Conservation (phyloP, 2,113 vertebrate genomes). For the Coptodon bakossiorum region DNA sequence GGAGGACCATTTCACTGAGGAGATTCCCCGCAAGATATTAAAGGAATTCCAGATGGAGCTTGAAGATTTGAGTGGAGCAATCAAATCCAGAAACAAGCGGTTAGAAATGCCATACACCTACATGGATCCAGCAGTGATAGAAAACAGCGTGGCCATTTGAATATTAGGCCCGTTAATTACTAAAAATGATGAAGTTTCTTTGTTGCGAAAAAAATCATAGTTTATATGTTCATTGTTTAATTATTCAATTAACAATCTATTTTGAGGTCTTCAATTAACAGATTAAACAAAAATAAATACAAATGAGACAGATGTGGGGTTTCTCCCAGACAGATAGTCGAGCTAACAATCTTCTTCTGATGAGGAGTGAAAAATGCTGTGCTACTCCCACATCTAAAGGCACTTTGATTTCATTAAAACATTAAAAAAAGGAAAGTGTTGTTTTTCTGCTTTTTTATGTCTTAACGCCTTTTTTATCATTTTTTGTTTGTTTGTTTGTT, state of each 20-base stretch:
- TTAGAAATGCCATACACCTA: conserved; percentile 38
- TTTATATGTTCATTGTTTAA: not conserved
- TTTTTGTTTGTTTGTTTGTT: not conserved
- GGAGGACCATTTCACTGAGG: too few species aligned
- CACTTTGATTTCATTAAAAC: not conserved
- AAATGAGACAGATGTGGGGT: rapidly evolving
- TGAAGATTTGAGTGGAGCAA: not conserved
- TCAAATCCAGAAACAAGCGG: conserved; percentile 27
- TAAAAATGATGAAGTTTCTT: not conserved
- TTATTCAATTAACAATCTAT: not conserved
- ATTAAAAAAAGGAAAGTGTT: not conserved
- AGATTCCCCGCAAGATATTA: too few species aligned
- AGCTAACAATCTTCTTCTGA: not conserved
- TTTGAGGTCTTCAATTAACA: not conserved
- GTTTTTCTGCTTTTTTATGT: not conserved
- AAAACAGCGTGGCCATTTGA: conserved; percentile 52
- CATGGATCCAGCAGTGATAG: conserved; percentile 18
- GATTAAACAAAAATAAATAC: not conserved
- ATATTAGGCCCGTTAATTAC: not conserved
- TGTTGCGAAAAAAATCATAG: not conserved
- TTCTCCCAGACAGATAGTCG: not conserved
- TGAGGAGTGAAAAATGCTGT: not conserved
- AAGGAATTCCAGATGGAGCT: too few species aligned
- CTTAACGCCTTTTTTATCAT: too few species aligned
- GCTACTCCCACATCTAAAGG: not conserved